Evolutionary conservation across 64 coral and sea anemone genomes (phyloP).

Genomic region (Anthopleura sola): DNA sequence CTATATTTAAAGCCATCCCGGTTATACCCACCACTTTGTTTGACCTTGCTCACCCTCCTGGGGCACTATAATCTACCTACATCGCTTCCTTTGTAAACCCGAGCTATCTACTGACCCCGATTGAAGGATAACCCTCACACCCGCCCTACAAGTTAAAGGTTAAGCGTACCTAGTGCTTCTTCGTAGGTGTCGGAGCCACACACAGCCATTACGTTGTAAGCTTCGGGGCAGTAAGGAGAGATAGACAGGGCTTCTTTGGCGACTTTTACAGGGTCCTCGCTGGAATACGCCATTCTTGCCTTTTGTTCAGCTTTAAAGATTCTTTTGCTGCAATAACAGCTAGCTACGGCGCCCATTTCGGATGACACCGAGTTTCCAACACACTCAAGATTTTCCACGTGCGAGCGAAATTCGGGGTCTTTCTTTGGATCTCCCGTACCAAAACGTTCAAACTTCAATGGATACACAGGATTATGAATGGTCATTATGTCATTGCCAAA

Average conservation of each 20-base stretch:
- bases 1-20: no score
- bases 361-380: slow-evolving; percentile 29
- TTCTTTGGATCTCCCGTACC: slow-evolving; percentile 40
- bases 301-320: slow-evolving; percentile 67
- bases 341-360: slow-evolving; percentile 34
- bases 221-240: slow-evolving; percentile 52
- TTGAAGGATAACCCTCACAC: no score
- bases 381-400: not conserved
- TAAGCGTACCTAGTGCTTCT: slow-evolving; percentile 62
- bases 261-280: slow-evolving; percentile 36
- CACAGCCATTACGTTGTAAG: slow-evolving; percentile 68
- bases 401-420: slow-evolving; percentile 56
- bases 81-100: no score
- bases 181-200: slow-evolving; percentile 59
- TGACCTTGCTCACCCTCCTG: no score
- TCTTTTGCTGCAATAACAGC: slow-evolving; percentile 31
- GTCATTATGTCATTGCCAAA: slow-evolving; percentile 57
- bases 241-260: slow-evolving; percentile 49
- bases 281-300: slow-evolving; percentile 60
- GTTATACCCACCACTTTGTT: no score
- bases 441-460: slow-evolving; percentile 80
- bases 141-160: no score
- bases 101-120: no score
- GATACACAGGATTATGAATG: slow-evolving; percentile 72
- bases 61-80: no score